phyloP scores from a whole-genome alignment of 2,113 vertebrate genomes.

The Rhabdomys dilectus region DNA sequence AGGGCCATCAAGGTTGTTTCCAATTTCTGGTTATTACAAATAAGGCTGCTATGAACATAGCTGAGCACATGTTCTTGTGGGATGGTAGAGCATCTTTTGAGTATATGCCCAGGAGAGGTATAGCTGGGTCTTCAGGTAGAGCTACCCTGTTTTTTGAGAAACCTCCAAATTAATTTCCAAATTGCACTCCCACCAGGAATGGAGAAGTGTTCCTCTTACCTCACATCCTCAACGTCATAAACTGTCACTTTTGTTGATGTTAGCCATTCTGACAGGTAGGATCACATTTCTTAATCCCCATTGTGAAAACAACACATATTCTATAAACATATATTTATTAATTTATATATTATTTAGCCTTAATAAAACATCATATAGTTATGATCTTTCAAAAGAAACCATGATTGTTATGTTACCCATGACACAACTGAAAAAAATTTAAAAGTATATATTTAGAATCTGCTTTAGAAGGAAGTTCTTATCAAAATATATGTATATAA shows the following conservation, averaged over 20 bases:
- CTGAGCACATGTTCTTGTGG: neutral
- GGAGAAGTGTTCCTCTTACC: neutral
- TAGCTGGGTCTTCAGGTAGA: neutral
- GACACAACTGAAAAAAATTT: neutral
- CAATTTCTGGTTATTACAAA: neutral
- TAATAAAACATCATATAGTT: neutral
- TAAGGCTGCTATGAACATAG: neutral
- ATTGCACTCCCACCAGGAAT: neutral
- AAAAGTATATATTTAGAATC: neutral
- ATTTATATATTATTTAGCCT: neutral
- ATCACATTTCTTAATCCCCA: neutral
- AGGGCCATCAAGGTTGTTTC: neutral
- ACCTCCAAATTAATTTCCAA: neutral
- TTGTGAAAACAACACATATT: neutral
- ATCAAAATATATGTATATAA: neutral
- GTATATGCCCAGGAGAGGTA: neutral
- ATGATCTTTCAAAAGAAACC: neutral
- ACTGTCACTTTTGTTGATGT: neutral
- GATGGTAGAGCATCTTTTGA: neutral
- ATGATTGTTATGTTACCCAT: neutral
- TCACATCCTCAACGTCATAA: neutral
- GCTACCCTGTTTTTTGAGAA: neutral
- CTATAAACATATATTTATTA: neutral
- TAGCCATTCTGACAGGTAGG: too few species aligned
- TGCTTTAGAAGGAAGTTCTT: neutral